Conservation (phyloP, 2,797 vertebrate species). For the Squalus acanthias region DNA sequence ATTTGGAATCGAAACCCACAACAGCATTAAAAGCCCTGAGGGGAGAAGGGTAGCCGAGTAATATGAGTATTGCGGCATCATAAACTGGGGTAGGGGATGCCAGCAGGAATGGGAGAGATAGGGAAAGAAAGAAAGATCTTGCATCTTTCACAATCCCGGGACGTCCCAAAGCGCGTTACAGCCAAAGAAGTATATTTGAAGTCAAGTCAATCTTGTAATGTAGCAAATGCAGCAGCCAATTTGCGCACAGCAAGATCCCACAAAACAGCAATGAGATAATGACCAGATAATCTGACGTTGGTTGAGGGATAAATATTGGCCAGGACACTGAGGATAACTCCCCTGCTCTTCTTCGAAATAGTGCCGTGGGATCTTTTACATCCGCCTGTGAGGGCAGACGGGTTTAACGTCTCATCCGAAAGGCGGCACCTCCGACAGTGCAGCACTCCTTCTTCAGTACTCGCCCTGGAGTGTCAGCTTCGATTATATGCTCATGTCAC, state of each 20-base stretch:
- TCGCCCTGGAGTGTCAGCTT: too few species aligned
- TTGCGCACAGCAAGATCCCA: not conserved
- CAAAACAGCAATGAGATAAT: not conserved
- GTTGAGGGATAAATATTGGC: not conserved
- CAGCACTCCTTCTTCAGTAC: too few species aligned
- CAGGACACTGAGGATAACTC: not conserved
- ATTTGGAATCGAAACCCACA: too few species aligned
- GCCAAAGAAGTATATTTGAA: not conserved
- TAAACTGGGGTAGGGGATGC: not conserved
- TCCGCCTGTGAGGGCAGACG: not conserved
- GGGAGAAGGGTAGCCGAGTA: not conserved
- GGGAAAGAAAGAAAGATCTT: not conserved
- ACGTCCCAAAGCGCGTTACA: not conserved
- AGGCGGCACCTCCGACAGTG: too few species aligned
- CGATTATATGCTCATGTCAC: too few species aligned
- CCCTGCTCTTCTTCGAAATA: not conserved
- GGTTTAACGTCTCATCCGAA: too few species aligned
- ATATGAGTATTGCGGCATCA: not conserved
- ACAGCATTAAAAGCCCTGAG: too few species aligned
- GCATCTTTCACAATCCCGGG: not conserved
- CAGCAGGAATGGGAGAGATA: not conserved
- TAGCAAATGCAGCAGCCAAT: not conserved
- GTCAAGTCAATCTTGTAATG: not conserved
- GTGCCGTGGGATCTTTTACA: not conserved
- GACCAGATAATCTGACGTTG: not conserved